phyloP scores from a whole-genome alignment of 2,113 vertebrate species.

The Tiliqua scincoides region DNA sequence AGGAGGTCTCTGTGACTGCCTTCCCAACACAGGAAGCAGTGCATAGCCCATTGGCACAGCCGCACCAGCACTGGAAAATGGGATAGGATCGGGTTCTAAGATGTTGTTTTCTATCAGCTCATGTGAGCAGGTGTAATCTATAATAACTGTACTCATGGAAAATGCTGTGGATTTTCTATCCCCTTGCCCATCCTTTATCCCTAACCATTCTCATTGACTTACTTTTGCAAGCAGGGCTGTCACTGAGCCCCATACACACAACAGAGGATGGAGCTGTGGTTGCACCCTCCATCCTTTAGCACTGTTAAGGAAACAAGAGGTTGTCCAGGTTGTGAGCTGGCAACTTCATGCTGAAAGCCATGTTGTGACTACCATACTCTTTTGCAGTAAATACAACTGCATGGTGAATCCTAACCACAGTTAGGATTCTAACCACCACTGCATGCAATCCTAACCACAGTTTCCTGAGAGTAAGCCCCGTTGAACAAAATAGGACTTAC shows the following conservation, averaged over 20 bases:
- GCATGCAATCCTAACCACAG: no score
- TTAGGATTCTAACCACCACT: no score
- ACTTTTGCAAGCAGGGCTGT: not conserved
- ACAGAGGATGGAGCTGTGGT: not conserved
- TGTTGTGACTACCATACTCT: not conserved
- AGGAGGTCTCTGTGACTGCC: no score
- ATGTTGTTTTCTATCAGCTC: not conserved
- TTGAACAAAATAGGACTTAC: no score
- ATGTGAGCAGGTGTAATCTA: not conserved
- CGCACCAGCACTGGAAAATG: no score
- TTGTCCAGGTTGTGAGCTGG: not conserved
- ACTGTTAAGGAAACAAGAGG: not conserved
- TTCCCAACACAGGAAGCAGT: no score
- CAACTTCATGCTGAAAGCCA: not conserved
- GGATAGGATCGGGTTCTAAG: no score
- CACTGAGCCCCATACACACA: no score
- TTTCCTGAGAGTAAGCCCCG: no score
- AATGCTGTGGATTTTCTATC: not conserved
- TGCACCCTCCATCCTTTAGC: not conserved
- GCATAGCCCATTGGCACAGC: no score
- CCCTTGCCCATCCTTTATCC: not conserved
- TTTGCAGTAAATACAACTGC: not conserved
- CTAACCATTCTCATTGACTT: accelerated
- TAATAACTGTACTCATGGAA: not conserved
- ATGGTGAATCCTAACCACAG: no score